These are phyloP conservation scores for Saguinus midas DNA, from an alignment of 2,113 vertebrate species.

Conservation along the genomic window DNA sequence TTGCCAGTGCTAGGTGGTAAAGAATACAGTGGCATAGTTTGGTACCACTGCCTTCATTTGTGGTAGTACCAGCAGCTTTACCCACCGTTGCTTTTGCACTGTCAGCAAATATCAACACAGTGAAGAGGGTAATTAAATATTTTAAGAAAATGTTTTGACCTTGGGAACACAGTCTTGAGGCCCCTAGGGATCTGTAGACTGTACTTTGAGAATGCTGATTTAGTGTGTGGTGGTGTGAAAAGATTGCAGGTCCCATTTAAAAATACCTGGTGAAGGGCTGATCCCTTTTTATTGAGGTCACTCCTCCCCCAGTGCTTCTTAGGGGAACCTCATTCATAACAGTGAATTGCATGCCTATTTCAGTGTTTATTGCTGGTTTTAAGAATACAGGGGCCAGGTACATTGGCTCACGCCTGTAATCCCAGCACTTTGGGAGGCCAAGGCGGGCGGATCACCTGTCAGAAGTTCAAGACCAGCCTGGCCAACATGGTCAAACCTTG, in stretches of 20 bases:
- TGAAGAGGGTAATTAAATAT: not conserved
- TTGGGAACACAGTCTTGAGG: not conserved
- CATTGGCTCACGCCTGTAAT: no score
- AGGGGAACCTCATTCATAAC: not conserved
- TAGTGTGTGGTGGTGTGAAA: not conserved
- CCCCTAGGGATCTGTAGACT: not conserved
- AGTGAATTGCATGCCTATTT: not conserved
- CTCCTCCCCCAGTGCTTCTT: not conserved
- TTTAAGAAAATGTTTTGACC: conserved; percentile 14
- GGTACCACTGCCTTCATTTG: not conserved
- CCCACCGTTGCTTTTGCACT: not conserved
- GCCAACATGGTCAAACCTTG: no score
- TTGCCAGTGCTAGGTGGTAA: not conserved
- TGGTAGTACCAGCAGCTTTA: not conserved
- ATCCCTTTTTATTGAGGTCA: not conserved
- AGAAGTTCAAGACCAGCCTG: no score
- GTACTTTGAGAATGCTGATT: not conserved
- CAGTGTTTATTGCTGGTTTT: not conserved
- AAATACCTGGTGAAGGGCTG: not conserved
- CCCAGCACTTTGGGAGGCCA: no score
- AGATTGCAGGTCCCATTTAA: not conserved
- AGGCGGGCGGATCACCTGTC: no score
- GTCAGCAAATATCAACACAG: not conserved
- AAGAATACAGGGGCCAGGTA: not conserved
- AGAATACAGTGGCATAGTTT: not conserved